Base-by-base conservation (phyloP, 53 echinoderm and acorn worm genomes). In the Paelopatides confundens region DNA sequence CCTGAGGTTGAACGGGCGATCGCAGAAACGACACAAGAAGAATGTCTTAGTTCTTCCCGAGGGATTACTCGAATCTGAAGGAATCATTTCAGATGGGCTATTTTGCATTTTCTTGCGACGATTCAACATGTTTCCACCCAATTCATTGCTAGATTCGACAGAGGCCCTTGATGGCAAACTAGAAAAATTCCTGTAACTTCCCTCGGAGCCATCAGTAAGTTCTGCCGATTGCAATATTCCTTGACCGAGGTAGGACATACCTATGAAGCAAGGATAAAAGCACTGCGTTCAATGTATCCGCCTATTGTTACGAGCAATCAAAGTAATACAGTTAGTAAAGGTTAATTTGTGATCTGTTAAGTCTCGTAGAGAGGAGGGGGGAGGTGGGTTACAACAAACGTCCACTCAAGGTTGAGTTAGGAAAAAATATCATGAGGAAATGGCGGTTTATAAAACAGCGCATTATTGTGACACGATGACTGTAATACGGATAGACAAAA, bases 231-330 rank as follows among this genome's bases (percentile, higher is more conserved):
- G 58, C 24, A 58, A 21, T 58, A 23, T 26, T 58, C 58, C 58
- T 18, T 58, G n/a, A 58, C 21, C 21, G 58, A 6, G 58, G 21
- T 58, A 58, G 21, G 58, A 58, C 4, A 23, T 18, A 58, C 58
- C 58, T 58, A 58, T 58, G 58, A 58, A 58, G 58, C 58, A 58
- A 58, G 58, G 58, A 58, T 23, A 58, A 58, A 58, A 58, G 58
- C 58, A 58, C 0, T n/a, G n/a, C n/a, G n/a, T n/a, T n/a, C n/a
- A n/a, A n/a, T n/a, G n/a, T n/a, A n/a, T n/a, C n/a, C n/a, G n/a
- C n/a, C n/a, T n/a, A n/a, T n/a, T n/a, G n/a, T n/a, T n/a, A n/a
- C n/a, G n/a, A n/a, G n/a, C n/a, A n/a, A n/a, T n/a, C n/a, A n/a
- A n/a, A n/a, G n/a, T n/a, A n/a, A n/a, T n/a, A n/a, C n/a, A n/a